Evolutionary conservation across 2,888 invertebrate genomes (phyloP), one percentile per base, ranked within the genome.

Genomic region (Melangyna quadrimaculata): DNA sequence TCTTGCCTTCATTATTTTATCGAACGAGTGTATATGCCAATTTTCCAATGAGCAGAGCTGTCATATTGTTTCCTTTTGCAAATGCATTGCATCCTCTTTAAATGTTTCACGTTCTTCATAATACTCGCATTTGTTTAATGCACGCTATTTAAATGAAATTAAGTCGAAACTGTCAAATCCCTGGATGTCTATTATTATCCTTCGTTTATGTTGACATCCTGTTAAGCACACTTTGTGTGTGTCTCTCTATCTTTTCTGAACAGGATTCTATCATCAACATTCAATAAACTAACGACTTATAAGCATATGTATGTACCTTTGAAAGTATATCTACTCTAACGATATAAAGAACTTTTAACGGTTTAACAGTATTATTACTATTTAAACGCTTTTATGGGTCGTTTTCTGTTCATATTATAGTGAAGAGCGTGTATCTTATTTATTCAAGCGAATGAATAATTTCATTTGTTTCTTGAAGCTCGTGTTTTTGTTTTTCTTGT

Each of bases 141-240:
- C 17, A 37, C 1, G 3, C 7, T 37, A 72, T 78, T 78, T 57
- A 71, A 77, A 81, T 51, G 59, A 59, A 72, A 77, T 72, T 67
- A 78, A 78, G 69, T 69, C 32, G 45, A 82, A 5, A 69, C 53
- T 82, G 78, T 73, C 78, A 69, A 73, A 35, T 83, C 73, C 83
- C 78, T 32, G 69, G 73, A 83, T 70, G 73, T 40, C 73, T 73
- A 65, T 74, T 83, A 51, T 51, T 83, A 78, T 70, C 70, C 57
- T 45, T 63, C 70, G 55, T 61, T 63, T 81, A 70, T 43, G 51
- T 63, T 70, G 74, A 63, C 69, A 69, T 70, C 65, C 63, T 51
- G 63, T 71, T 61, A 57, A 67, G 35, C 48, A 48, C 35, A 43
- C 32, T 74, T 65, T 19, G 22, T 14, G 12, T 19, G 32, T 10